phyloP scores from a whole-genome alignment of 1,140 invertebrate species.

The Cyclargus thomasi region DNA sequence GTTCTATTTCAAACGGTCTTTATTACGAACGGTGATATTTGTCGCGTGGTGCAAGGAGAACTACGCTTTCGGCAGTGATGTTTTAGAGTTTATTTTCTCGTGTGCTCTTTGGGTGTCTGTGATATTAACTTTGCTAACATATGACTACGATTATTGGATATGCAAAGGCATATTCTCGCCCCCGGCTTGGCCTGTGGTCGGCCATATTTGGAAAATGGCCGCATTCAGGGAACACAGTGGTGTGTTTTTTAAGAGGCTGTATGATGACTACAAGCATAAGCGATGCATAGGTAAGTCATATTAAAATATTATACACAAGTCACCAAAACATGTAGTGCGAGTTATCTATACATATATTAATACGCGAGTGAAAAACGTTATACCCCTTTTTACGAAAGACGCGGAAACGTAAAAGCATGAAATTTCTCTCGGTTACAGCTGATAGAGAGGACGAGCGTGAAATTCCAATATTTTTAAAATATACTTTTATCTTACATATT shows the following conservation, averaged over 20 bases:
- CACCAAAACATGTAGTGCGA: no score
- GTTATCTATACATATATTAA: no score
- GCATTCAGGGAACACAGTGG: slow-evolving; percentile 59
- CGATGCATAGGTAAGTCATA: slow-evolving; percentile 53
- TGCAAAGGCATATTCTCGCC: slow-evolving; percentile 52
- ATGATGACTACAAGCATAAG: slow-evolving; percentile 49
- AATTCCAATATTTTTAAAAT: no score
- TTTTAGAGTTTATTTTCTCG: slow-evolving; percentile 41
- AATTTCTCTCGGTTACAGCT: no score
- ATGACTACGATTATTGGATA: slow-evolving; percentile 61
- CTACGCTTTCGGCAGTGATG: slow-evolving; percentile 41
- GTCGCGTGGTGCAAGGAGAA: slow-evolving; percentile 43
- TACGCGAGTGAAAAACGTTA: no score
- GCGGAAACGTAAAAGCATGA: no score
- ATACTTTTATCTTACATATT: no score
- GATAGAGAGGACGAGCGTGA: no score
- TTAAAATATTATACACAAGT: background rate
- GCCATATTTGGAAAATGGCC: slow-evolving; percentile 53
- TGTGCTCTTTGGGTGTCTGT: slow-evolving; percentile 26
- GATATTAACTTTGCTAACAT: slow-evolving; percentile 45
- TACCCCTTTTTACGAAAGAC: no score
- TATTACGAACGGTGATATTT: slow-evolving; percentile 38
- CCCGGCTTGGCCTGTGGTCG: slow-evolving; percentile 51
- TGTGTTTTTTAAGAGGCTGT: slow-evolving; percentile 58
- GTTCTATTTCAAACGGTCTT: slow-evolving; percentile 52